Conservation (phyloP, 2,888 invertebrate species). For the Pherbina coryleti region DNA sequence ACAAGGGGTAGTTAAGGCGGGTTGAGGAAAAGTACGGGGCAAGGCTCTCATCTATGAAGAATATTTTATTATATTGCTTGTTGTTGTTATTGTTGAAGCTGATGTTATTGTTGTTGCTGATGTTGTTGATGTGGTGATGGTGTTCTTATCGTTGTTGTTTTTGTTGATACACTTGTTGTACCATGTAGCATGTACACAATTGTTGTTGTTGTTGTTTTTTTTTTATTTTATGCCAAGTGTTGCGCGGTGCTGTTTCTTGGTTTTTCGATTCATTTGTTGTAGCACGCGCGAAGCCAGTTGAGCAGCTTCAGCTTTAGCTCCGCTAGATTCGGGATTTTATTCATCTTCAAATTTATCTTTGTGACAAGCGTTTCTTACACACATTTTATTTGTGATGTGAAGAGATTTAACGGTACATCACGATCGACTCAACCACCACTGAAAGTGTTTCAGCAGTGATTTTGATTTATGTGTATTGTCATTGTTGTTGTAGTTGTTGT, state of each 20-base stretch:
- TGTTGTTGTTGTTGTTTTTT: constrained; percentile 32
- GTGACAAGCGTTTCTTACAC: no score
- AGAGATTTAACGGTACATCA: neutral
- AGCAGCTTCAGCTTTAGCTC: constrained; percentile 25
- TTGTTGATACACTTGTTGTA: constrained; percentile 14
- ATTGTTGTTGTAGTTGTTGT: neutral
- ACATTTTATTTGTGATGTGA: neutral
- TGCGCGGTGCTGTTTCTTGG: neutral
- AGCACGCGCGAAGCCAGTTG: constrained; percentile 32
- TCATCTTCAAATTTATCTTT: no score
- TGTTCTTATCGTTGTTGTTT: constrained; percentile 32
- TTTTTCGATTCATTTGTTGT: constrained; percentile 62
- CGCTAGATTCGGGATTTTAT: constrained; percentile 17
- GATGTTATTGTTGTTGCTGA: constrained; percentile 5
- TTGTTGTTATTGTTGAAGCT: constrained; percentile 5
- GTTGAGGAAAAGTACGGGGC: neutral
- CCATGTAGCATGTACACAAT: neutral
- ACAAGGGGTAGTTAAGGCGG: neutral
- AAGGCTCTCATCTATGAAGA: neutral
- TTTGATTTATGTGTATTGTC: neutral
- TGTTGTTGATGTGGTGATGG: neutral
- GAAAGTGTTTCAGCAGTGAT: neutral
- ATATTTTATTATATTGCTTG: constrained; percentile 21
- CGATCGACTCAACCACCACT: neutral
- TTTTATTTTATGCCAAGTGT: constrained; percentile 31